Conservation (phyloP, 2,888 invertebrate species). For the Rugalucina vietnamica region DNA sequence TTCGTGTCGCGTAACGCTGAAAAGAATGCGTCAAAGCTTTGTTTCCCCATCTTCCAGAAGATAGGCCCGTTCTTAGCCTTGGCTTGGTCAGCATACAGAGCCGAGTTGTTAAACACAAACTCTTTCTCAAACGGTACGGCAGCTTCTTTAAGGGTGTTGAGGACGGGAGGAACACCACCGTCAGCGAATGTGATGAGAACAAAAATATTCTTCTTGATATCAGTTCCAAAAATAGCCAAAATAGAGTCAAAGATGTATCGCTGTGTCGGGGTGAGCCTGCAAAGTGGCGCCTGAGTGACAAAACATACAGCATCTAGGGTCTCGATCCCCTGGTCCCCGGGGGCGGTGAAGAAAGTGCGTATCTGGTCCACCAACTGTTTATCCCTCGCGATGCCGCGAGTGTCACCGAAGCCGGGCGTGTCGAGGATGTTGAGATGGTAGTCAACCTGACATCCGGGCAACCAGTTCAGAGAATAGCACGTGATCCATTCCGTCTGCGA, state of each 20-base stretch:
- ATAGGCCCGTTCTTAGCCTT: slow-evolving; percentile 32
- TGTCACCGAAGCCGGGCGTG: slow-evolving; percentile 64
- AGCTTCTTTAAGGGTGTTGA: slow-evolving; percentile 42
- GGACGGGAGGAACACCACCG: slow-evolving; percentile 53
- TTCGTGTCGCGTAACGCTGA: slow-evolving; percentile 21
- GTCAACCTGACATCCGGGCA: slow-evolving; percentile 28
- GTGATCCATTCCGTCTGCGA: slow-evolving; percentile 64
- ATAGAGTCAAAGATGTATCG: slow-evolving; percentile 56
- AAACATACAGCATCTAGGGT: slow-evolving; percentile 56
- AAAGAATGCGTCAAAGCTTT: slow-evolving; percentile 51
- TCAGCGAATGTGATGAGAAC: slow-evolving; percentile 60
- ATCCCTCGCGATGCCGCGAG: slow-evolving; percentile 53
- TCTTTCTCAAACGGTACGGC: slow-evolving; percentile 29
- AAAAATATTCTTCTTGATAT: slow-evolving; percentile 54
- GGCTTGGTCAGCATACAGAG: slow-evolving; percentile 41
- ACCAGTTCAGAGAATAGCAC: slow-evolving; percentile 40
- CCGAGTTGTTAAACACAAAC: slow-evolving; percentile 61
- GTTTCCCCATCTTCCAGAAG: slow-evolving; percentile 59
- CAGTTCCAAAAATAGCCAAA: slow-evolving; percentile 55
- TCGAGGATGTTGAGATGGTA: slow-evolving; percentile 59
- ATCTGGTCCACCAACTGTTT: slow-evolving; percentile 56
- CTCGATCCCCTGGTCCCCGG: slow-evolving; percentile 42
- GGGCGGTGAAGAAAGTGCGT: slow-evolving; percentile 41
- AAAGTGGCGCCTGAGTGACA: slow-evolving; percentile 53
- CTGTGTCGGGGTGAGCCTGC: slow-evolving; percentile 48